Evolutionary conservation across 2,113 vertebrate species (phyloP).

Genomic region (Dermatemys mawii): DNA sequence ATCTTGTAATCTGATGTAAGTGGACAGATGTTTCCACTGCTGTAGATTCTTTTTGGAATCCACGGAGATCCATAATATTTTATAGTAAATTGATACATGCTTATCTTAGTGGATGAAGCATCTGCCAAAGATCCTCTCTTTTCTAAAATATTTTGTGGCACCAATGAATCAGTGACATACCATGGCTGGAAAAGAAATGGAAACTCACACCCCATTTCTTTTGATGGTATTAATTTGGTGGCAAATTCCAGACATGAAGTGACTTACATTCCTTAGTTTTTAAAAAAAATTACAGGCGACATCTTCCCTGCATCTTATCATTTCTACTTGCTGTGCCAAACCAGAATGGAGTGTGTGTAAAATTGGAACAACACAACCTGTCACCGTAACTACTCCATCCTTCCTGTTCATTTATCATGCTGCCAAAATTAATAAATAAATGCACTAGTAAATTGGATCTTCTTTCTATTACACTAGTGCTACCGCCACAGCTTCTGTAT

Average conservation of each 20-base stretch:
- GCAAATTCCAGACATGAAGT: background rate
- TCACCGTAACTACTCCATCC: background rate
- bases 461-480: background rate
- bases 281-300: background rate
- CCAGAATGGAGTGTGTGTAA: accelerated
- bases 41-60: background rate
- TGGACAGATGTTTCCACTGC: slow-evolving; percentile 20
- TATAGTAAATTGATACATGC: background rate
- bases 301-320: accelerated
- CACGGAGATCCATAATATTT: slow-evolving; percentile 23
- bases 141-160: background rate
- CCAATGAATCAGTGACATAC: background rate
- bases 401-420: background rate
- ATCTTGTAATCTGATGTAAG: background rate
- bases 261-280: background rate
- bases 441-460: background rate
- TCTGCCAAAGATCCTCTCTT: accelerated
- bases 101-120: background rate
- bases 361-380: background rate
- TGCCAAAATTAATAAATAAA: background rate
- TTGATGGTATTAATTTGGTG: background rate
- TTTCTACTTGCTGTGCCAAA: background rate
- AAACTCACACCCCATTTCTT: background rate
- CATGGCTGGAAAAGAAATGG: background rate
- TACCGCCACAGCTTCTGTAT: background rate